Evolutionary conservation across 2,797 vertebrate species (phyloP).

Genomic region (Propithecus perrieri): DNA sequence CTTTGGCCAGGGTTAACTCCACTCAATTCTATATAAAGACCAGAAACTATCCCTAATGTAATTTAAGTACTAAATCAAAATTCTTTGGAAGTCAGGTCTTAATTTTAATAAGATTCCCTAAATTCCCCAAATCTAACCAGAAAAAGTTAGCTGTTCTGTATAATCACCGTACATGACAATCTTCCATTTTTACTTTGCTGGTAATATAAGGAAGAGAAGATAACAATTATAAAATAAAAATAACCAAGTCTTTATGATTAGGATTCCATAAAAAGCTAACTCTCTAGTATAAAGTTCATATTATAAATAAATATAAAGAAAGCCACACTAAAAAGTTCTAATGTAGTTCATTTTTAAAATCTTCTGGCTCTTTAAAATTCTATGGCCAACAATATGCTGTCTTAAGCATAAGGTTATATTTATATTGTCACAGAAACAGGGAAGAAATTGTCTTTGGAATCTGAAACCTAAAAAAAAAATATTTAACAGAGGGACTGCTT

Average conservation of each 20-base stretch:
- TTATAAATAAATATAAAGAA: not conserved
- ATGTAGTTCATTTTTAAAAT: not conserved
- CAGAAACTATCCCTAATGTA: not conserved
- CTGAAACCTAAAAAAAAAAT: slow-evolving; percentile 43
- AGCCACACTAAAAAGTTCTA: not conserved
- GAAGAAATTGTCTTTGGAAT: slow-evolving; percentile 2
- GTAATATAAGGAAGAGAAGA: not conserved
- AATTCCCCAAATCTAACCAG: not conserved
- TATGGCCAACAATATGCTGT: not conserved
- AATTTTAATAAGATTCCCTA: not conserved
- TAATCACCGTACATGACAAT: not conserved
- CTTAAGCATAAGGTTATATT: not conserved
- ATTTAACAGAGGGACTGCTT: slow-evolving; percentile 18
- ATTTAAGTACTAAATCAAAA: slow-evolving; percentile 26
- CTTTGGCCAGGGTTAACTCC: not conserved
- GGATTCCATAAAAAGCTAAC: not conserved
- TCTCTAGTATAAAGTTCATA: not conserved
- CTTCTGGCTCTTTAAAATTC: not conserved
- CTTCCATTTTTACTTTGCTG: not conserved
- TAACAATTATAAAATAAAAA: not conserved
- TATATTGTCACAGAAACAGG: slow-evolving; percentile 1
- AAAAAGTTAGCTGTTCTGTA: not conserved
- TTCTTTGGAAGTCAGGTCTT: slow-evolving; percentile 6
- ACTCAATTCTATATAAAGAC: not conserved
- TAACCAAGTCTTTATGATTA: not conserved